Base-by-base conservation (phyloP, 92 coral and sea anemone species). In the Siderastrea radians region DNA sequence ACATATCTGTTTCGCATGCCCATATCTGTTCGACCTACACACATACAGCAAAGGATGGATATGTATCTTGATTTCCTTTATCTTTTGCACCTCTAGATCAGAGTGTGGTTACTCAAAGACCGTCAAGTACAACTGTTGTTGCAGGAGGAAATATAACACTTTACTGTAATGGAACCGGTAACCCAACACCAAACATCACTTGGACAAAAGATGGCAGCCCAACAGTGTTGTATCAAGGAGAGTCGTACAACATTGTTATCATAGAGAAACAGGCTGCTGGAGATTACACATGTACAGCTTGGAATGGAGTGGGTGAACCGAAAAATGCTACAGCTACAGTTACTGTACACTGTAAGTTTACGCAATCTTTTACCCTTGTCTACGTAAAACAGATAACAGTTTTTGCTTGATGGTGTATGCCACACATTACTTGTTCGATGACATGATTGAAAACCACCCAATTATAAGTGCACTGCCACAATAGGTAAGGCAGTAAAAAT, bases 141-240 rank as follows among this genome's bases (percentile, higher is more conserved):
- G 86, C 70, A 7, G 86, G 86, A 55, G 49, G 3, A 46, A 70
- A 72, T 13, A 16, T 82, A 12, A 72, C 58, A 5, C 68, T 82
- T 14, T 19, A 43, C 47, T 76, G 80, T 45, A 58, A 76, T 58
- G 68, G 68, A 45, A 38, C 68, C 45, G 68, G 84, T 13, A 79
- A 79, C 16, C 84, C 84, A 79, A 51, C 72, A 13, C 84, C 84
- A 12, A 79, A 64, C 84, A 79, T 79, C 4, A 79, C 84, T 4
- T 79, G 84, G 84, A 47, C 72, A 51, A 63, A 63, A 79, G 13
- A n/a, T 49, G 84, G 84, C 48, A 52, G 71, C 46, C 4, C 1
- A 44, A 45, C 52, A 11, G 80, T 76, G 68, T 11, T 76, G 12
- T 11, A 43, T 14, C 65, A 6, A 43, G 65, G 50, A 6, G 68